A percentile compares a stretch with the other conserved stretches of the same genome.
phyloP scores from a whole-genome alignment of 1,140 invertebrate genomes.

The Drosophila mayri region DNA sequence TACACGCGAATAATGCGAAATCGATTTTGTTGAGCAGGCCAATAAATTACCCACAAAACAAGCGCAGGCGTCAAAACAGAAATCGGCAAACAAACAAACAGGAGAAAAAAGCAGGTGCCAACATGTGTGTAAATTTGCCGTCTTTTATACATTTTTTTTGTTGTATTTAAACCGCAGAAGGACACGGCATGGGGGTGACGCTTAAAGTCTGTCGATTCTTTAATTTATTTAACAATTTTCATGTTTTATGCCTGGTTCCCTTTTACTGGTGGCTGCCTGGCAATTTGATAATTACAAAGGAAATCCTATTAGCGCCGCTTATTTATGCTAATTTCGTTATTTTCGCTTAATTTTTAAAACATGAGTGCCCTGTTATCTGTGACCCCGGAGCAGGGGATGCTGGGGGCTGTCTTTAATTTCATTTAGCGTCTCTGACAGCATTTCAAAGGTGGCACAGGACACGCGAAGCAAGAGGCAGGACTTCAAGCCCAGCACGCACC shows the following conservation, averaged over 20 bases:
- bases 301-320: constrained; percentile 76
- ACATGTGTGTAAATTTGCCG: constrained; percentile 29
- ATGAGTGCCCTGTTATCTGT: constrained; percentile 71
- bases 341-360: constrained; percentile 70
- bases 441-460: constrained; percentile 24
- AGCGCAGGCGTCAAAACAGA: constrained; percentile 50
- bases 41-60: constrained; percentile 71
- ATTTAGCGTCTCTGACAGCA: constrained; percentile 55
- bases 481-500: constrained; percentile 38
- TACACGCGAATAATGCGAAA: constrained; percentile 70
- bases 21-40: constrained; percentile 64
- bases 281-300: constrained; percentile 79
- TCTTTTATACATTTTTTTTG: background rate
- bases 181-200: background rate
- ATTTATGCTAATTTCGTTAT: constrained; percentile 79
- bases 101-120: constrained; percentile 47
- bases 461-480: constrained; percentile 8
- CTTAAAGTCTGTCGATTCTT: constrained; percentile 43
- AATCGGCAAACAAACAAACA: constrained; percentile 9
- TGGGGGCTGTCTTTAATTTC: constrained; percentile 69
- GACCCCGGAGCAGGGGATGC: constrained; percentile 13
- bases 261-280: constrained; percentile 21
- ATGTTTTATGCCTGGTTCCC: constrained; percentile 19
- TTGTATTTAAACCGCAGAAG: constrained; percentile 10
- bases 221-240: constrained; percentile 45